Conservation (phyloP, 2,113 vertebrate species). For the Vimba vimba region DNA sequence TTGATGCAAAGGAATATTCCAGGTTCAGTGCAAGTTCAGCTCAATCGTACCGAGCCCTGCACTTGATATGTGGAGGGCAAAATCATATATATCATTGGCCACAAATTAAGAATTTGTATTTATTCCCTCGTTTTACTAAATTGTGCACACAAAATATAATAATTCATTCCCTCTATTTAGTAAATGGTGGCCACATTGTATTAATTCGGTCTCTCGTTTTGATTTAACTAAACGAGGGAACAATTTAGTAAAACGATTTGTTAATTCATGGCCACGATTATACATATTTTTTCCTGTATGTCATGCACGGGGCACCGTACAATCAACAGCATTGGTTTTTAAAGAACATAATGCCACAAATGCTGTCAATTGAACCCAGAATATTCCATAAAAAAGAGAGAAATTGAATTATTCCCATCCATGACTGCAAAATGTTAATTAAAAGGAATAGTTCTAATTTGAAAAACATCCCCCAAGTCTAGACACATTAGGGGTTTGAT, state of each 20-base stretch:
- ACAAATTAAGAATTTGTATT: no score
- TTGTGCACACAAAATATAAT: no score
- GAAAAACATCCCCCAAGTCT: constrained; percentile 8
- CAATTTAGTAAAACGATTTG: no score
- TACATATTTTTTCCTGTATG: no score
- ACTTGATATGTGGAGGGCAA: no score
- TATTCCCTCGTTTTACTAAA: no score
- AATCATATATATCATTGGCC: no score
- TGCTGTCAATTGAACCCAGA: not conserved
- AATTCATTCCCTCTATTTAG: no score
- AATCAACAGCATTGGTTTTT: not conserved
- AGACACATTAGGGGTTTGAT: not conserved
- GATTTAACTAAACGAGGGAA: no score
- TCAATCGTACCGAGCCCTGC: not conserved
- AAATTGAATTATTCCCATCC: not conserved
- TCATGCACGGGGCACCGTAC: not conserved
- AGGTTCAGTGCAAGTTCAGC: not conserved
- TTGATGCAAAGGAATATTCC: not conserved
- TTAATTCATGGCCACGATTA: no score
- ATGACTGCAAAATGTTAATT: not conserved
- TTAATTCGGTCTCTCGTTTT: no score
- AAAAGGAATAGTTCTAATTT: not conserved
- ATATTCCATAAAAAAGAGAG: not conserved
- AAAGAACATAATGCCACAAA: not conserved
- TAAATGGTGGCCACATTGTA: no score